Evolutionary conservation across 2,888 invertebrate species (phyloP), one percentile per base, ranked within the genome.

Genomic region (Stenolophus ochropezus): DNA sequence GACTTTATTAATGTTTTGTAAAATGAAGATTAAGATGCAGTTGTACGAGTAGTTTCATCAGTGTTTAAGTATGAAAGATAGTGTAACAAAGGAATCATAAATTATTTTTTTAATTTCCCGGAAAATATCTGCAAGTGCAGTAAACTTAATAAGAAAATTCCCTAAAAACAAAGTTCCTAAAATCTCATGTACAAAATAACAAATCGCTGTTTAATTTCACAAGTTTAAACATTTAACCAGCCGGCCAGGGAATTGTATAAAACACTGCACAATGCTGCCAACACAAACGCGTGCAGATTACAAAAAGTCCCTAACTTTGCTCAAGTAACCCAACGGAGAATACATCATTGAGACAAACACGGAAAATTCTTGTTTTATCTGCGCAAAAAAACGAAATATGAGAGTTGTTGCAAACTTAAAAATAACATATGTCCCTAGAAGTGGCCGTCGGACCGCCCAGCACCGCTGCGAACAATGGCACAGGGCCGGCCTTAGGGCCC

Each of bases 291-390:
- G 65, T 69, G 65, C 65, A 69, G 65, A 69, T 69, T 69, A 69
- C 65, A 69, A 69, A 69, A 69, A 69, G 65, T 69, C 65, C 27
- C 65, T 69, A 69, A 69, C 65, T 69, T 69, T 69, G 18, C 18
- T 33, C 33, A 69, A 69, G 65, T 69, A 69, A 69, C 65, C n/a
- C 65, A 69, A 69, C 65, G 27, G 65, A 69, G 65, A 69, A 69
- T 69, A 69, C 65, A 69, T 69, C 65, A 69, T 69, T 69, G 65
- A 69, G 65, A 69, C 65, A 69, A 69, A 69, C 65, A 69, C 33
- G 65, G 65, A 69, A 69, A 69, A 69, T 69, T 69, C 65, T 69
- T 69, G 65, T 69, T 69, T 69, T 69, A 69, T 69, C 65, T 69
- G 27, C 65, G 65, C 65, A 69, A 69, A 69, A 69, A 69, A 69